Base-by-base conservation (phyloP, 1,140 invertebrate genomes). In the Magallana gigas region DNA sequence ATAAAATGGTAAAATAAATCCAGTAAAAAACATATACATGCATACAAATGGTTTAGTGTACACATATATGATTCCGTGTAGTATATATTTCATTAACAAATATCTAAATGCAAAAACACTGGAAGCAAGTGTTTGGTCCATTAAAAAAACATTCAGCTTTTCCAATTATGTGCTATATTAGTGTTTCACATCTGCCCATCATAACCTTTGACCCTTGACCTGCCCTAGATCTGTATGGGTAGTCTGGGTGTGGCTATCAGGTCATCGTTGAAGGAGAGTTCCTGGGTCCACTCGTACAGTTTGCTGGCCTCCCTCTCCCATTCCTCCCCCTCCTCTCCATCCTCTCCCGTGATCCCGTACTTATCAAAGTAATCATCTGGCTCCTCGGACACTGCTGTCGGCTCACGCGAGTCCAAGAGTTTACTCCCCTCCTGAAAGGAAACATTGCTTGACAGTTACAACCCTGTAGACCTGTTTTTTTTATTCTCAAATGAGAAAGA, bases 201-300 rank as follows among this genome's bases (percentile, higher is more conserved):
- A 29, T 29, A 29, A 76, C 29, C 68, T 76, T 76, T 76, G 23
- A 76, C 5, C 68, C 68, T 76, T 16, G 16, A 16, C 16, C 23
- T 12, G 23, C 8, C 11, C 57, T 56, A 84, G 11, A 58, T 84
- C n/a, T 84, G 58, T n/a, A 84, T 83, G 23, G 87, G 84, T 6
- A 88, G 84, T 59, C 87, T 85, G 9, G 92, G 92, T 14, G 93
- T 93, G 36, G 90, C 88, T n/a, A 92, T 90, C 36, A 93, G 64
- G 48, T 93, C 93, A 88, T 94, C 94, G 89, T 92, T 91, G 60
- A 94, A 91, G 3, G 91, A 93, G 11, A 95, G 87, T 84, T 92
- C 92, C 86, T 94, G 93, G 58, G 94, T 94, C 94, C 94, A 95
- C 86, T 94, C 91, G 85, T 94, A 95, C 9, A 95, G 91, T 85